Evolutionary conservation across 2,888 invertebrate species (phyloP), one percentile per base, ranked within the genome.

Genomic region (Antitype chi): DNA sequence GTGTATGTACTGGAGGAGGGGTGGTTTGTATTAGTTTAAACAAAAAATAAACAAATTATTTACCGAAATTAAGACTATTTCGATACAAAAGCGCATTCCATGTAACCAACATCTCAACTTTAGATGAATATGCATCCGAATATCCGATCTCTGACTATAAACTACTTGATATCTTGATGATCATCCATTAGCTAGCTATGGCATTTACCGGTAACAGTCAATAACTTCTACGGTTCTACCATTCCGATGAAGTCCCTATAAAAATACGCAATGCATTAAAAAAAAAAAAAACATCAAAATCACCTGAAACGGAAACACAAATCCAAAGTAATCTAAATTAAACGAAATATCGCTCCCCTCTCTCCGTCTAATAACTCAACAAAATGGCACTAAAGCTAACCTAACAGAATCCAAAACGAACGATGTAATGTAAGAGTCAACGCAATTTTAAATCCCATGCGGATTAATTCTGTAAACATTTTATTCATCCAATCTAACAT

Each of bases 381-480:
- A 70, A 81, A 70, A 84, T 47, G 47, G 23, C 52, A 49, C 23
- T 53, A 72, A 76, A 52, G 53, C 38, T 43, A 55, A 49, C 11
- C n/a, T 47, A 28, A 57, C n/a, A 60, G 63, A 74, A 55, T 66
- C 25, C 53, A 74, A 76, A 62, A 55, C 60, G 71, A 53, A 69
- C 47, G 70, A 15, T 74, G 53, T 67, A 71, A 80, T 59, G 71
- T 67, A 68, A 80, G 32, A 70, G 67, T 68, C 62, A 70, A 63
- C 49, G 70, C 32, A 53, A 66, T 66, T 85, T 82, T 55, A 52
- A 74, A 78, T 74, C 76, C 69, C 62, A 13, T 63, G 25, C 9
- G 53, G 66, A 70, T 76, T 71, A 76, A 85, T 81, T 17, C 62
- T 70, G 78, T 62, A 47, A 72, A 78, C 74, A 78, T 78, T 84